Conservation (phyloP, 2,888 invertebrate genomes). For the Ptilodon capucinus region DNA sequence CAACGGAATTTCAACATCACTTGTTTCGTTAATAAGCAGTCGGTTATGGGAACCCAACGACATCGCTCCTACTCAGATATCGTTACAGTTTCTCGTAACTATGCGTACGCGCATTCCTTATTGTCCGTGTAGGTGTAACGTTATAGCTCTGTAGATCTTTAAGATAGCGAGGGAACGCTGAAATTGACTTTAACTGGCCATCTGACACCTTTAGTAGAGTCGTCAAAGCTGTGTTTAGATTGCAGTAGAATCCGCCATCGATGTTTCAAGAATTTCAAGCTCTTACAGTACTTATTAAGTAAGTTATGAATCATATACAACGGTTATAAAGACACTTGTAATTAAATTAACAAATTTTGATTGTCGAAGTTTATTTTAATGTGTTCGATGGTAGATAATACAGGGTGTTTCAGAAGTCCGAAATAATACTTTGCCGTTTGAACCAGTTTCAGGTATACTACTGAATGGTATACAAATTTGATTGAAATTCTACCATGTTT, state of each 20-base stretch:
- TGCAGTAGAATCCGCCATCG: neutral
- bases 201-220: neutral
- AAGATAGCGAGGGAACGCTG: neutral
- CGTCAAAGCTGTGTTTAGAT: neutral
- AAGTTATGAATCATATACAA: no score
- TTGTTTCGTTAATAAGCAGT: neutral
- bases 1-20: neutral
- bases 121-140: neutral
- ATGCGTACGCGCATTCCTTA: neutral
- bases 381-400: no score
- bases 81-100: neutral
- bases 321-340: no score
- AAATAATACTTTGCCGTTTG: no score
- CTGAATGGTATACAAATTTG: no score
- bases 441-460: no score
- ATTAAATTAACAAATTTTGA: no score
- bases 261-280: neutral
- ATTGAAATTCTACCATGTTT: no score
- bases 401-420: no score
- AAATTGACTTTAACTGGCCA: neutral
- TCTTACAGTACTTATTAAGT: no score
- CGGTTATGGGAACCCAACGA: neutral
- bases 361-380: no score
- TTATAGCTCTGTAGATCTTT: neutral
- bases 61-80: neutral